Evolutionary conservation across 1,140 invertebrate genomes (phyloP).

Genomic region (Homalodisca vitripennis): DNA sequence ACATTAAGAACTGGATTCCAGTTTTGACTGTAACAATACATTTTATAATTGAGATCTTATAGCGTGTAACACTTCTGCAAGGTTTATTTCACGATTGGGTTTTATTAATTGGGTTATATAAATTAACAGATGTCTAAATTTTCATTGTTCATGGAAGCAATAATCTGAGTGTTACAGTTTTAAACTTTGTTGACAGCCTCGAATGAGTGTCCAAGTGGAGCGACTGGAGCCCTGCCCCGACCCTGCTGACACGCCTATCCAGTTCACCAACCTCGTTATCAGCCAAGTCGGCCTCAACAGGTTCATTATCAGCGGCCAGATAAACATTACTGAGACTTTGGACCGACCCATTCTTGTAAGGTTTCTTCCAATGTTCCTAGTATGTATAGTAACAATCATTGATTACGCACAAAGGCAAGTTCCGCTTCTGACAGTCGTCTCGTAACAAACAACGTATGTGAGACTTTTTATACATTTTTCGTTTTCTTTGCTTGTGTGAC

Average conservation of each 20-base stretch:
- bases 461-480: too few relatives aligned
- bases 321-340: neutral
- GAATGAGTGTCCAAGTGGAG: neutral
- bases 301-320: neutral
- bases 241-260: neutral
- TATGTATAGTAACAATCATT: too few relatives aligned
- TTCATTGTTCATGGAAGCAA: neutral
- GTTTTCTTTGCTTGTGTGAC: too few relatives aligned
- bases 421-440: too few relatives aligned
- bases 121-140: neutral
- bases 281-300: neutral
- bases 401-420: too few relatives aligned
- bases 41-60: neutral
- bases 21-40: neutral
- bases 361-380: too few relatives aligned
- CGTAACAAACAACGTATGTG: too few relatives aligned
- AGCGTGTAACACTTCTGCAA: neutral
- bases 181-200: neutral
- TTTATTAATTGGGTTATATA: neutral
- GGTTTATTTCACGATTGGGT: neutral
- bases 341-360: neutral
- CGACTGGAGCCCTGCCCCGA: neutral
- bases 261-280: neutral
- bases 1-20: too few relatives aligned
- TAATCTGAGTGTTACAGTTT: neutral